Evolutionary conservation across 2,888 invertebrate genomes (phyloP), one percentile per base, ranked within the genome.

Genomic region (Limulus polyphemus): DNA sequence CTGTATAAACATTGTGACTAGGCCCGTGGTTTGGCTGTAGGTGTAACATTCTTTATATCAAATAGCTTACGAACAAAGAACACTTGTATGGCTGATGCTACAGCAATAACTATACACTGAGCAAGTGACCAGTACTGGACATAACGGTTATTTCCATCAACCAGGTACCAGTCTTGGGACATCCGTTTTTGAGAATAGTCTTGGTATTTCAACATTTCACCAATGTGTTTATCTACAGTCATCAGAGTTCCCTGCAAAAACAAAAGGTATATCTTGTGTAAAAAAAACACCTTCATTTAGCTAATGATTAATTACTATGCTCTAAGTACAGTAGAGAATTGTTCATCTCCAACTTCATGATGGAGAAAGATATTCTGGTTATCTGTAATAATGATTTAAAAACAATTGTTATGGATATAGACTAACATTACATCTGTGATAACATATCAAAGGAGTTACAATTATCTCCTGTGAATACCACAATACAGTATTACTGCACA

Each of bases 21-120:
- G 60, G 65, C 65, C 61, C 67, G 57, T 47, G 67, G 65, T 59
- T 67, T 67, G n/a, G 65, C 57, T 5, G 65, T 66, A 12, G 66
- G 66, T 46, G 66, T 66, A n/a, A 66, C 65, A 58, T 69, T 71
- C 74, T 86, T 88, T 0, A 86, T 83, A 73, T 90, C 87, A 57
- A 95, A 95, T 12, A 95, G 79, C 79, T 90, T 89, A 67, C 90
- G 83, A 13, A 95, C 87, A 76, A 93, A 93, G 75, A 85, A 89
- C 1, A 93, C 91, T 77, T 90, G 90, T 57, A 86, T 75, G 1
- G 85, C 81, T 11, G 88, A 88, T 0, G 92, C 88, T 1, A 83
- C 81, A 57, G 86, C 78, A 67, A 95, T 88, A 1, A 93, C 87
- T 47, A 86, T 62, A 69, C 93, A 89, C 79, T 94, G 93, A 58